Conservation (phyloP, 2,797 vertebrate genomes). For the Gouania willdenowi region DNA sequence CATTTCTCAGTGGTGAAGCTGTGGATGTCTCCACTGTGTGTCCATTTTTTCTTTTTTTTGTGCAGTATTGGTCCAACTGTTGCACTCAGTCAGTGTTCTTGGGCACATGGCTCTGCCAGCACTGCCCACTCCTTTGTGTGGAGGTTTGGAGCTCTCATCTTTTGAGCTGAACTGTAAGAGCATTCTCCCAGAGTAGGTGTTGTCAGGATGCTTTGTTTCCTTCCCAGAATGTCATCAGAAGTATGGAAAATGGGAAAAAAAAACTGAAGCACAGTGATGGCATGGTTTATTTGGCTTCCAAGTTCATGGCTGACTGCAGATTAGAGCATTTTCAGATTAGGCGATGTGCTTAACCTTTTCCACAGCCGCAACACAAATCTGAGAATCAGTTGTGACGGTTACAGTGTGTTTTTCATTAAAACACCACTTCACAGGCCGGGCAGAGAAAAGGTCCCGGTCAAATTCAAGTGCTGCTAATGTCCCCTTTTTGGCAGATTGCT, state of each 20-base stretch:
- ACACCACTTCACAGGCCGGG: conserved; percentile 45
- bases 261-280: conserved; percentile 59
- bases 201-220: conserved; percentile 73
- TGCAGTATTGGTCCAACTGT: conserved; percentile 74
- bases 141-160: conserved; percentile 73
- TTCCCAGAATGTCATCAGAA: conserved; percentile 69
- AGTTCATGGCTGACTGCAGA: conserved; percentile 51
- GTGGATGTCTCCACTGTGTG: conserved; percentile 50
- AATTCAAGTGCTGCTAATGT: conserved; percentile 51
- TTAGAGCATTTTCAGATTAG: conserved; percentile 55
- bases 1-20: conserved; percentile 59
- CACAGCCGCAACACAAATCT: conserved; percentile 45
- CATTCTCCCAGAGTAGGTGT: conserved; percentile 75
- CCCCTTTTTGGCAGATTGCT: conserved; percentile 52
- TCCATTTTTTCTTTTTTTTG: conserved; percentile 53
- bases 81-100: conserved; percentile 73
- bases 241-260: conserved; percentile 68
- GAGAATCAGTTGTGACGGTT: conserved; percentile 65
- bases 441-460: conserved; percentile 71
- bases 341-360: conserved; percentile 76
- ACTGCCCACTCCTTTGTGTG: conserved; percentile 75
- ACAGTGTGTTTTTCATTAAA: conserved; percentile 62
- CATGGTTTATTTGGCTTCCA: conserved; percentile 56
- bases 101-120: conserved; percentile 65
- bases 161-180: conserved; percentile 72